phyloP scores from a whole-genome alignment of 2,113 vertebrate species.

The Microcebus tavaratra region DNA sequence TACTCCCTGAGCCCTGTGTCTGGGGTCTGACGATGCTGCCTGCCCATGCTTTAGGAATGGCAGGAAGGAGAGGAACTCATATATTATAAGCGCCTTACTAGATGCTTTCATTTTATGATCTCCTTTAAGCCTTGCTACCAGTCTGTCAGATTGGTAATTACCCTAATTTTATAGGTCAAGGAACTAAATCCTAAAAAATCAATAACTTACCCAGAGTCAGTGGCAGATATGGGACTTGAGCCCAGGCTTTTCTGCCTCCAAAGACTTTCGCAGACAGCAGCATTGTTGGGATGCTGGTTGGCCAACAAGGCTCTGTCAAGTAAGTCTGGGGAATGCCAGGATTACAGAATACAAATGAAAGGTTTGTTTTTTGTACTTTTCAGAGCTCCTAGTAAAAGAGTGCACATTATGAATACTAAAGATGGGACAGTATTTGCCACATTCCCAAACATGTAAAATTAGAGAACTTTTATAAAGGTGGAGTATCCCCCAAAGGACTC shows the following conservation, averaged over 20 bases:
- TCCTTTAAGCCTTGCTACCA: neutral
- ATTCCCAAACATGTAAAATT: neutral
- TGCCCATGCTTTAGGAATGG: neutral
- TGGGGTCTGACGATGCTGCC: neutral
- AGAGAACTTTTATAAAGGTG: neutral
- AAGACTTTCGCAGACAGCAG: neutral
- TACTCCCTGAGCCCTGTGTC: neutral
- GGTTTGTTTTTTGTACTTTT: neutral
- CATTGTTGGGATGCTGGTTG: neutral
- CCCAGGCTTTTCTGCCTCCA: neutral
- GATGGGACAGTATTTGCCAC: neutral
- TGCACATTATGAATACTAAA: neutral
- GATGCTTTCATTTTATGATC: neutral
- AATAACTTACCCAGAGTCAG: neutral
- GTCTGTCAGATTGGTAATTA: neutral
- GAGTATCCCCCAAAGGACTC: neutral
- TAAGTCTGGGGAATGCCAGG: neutral
- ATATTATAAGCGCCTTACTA: neutral
- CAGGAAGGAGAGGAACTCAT: neutral
- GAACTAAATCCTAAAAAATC: neutral
- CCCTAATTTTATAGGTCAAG: neutral
- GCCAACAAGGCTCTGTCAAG: neutral
- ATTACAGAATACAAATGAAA: neutral
- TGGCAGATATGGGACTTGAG: neutral
- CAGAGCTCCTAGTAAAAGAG: neutral